Evolutionary conservation across 30 jellyfish, hydroid and myxozoan genomes (phyloP).

Genomic region (Catostylus mosaicus): DNA sequence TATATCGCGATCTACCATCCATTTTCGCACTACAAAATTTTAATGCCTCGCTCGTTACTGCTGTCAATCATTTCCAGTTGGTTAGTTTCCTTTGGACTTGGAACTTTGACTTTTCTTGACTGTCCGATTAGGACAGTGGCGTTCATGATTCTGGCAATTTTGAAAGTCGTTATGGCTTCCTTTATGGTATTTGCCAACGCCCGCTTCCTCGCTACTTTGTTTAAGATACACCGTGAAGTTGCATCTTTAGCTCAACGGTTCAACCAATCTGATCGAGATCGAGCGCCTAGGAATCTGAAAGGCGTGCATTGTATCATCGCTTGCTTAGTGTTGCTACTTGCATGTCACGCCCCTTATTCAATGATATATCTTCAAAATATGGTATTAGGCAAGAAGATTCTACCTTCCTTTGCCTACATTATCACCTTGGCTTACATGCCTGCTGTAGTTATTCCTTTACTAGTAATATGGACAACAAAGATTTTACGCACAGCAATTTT

Average conservation of each 20-base stretch:
- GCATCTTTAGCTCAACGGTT: slow-evolving; percentile 2
- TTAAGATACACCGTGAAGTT: not conserved
- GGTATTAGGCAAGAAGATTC: not conserved
- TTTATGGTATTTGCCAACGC: not conserved
- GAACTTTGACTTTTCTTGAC: not conserved
- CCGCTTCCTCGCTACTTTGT: slow-evolving; percentile 6
- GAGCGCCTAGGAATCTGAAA: not conserved
- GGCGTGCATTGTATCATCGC: slow-evolving; percentile 15
- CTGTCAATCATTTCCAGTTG: not conserved
- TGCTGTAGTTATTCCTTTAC: slow-evolving; percentile 4
- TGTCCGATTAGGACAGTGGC: not conserved
- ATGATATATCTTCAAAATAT: not conserved
- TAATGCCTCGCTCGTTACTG: not conserved
- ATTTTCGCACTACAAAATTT: slow-evolving; percentile 1
- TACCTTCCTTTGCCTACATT: not conserved
- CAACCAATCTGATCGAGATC: not conserved
- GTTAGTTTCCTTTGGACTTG: not conserved
- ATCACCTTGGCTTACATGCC: slow-evolving; percentile 9
- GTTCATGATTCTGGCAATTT: not conserved
- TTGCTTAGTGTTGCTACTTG: not conserved
- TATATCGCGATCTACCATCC: slow-evolving; percentile 19
- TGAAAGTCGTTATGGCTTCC: not conserved
- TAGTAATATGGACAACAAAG: slow-evolving; percentile 15
- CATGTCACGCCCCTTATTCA: slow-evolving; percentile 16
- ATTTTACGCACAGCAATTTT: not conserved